Conservation (phyloP, 1,140 invertebrate genomes). For the Arion vulgaris region DNA sequence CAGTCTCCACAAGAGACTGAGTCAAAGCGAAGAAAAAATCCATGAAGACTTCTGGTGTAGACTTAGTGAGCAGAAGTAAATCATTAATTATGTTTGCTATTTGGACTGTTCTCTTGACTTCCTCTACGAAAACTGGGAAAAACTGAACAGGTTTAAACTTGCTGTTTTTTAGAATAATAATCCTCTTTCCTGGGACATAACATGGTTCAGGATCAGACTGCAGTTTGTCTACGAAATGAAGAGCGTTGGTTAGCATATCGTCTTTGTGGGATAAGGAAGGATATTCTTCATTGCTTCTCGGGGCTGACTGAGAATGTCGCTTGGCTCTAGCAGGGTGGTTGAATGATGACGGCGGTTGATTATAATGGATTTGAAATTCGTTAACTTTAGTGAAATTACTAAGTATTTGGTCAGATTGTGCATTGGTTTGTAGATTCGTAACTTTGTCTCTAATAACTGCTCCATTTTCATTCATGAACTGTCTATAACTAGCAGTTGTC, state of each 20-base stretch:
- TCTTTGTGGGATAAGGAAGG: background rate
- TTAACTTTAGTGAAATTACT: too few species aligned
- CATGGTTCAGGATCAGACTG: background rate
- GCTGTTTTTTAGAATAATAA: background rate
- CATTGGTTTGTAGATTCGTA: too few species aligned
- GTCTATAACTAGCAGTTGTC: too few species aligned
- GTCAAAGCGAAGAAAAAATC: conserved; percentile 49
- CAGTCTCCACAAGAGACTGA: conserved; percentile 50
- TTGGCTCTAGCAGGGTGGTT: background rate
- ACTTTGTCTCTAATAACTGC: too few species aligned
- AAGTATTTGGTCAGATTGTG: too few species aligned
- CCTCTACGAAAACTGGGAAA: conserved; percentile 39
- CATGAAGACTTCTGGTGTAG: conserved; percentile 40
- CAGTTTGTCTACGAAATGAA: conserved; percentile 10
- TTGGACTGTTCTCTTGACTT: conserved; percentile 49
- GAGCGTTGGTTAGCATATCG: background rate
- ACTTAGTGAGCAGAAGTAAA: conserved; percentile 47
- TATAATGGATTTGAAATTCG: too few species aligned
- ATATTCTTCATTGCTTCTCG: too few species aligned
- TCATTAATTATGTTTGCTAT: conserved; percentile 55
- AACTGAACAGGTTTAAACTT: conserved; percentile 42
- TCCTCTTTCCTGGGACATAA: background rate
- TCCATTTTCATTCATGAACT: too few species aligned
- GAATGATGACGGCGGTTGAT: background rate
- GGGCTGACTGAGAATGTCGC: background rate